A percentile compares a stretch with the other conserved stretches of the same genome.
Conservation (phyloP, 2,888 invertebrate genomes). For the Creontiades dilutus region DNA sequence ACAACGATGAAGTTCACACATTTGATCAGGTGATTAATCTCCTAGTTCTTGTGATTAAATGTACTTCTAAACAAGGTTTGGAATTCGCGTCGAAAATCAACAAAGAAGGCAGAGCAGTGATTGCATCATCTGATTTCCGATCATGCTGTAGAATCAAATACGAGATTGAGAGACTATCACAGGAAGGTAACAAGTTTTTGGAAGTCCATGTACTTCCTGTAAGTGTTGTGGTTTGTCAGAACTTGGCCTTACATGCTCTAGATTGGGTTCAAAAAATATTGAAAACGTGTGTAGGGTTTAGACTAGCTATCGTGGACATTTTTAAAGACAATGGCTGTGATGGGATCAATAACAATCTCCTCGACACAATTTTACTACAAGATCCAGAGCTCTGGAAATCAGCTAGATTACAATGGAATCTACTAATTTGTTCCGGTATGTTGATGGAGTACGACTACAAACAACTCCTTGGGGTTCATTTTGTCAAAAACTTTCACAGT, state of each 20-base stretch:
- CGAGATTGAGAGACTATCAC: slow-evolving; percentile 89
- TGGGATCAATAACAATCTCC: slow-evolving; percentile 79
- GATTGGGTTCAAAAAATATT: slow-evolving; percentile 94
- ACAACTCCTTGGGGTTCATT: slow-evolving; percentile 91
- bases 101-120: slow-evolving; percentile 95
- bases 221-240: slow-evolving; percentile 95
- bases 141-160: slow-evolving; percentile 88
- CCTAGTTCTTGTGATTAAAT: slow-evolving; percentile 91
- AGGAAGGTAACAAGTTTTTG: slow-evolving; percentile 88
- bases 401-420: slow-evolving; percentile 94
- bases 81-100: slow-evolving; percentile 98
- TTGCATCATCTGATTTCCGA: slow-evolving; percentile 89
- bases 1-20: slow-evolving; percentile 98
- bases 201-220: slow-evolving; percentile 94
- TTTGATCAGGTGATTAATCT: slow-evolving; percentile 98
- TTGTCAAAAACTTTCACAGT: slow-evolving; percentile 90
- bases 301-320: slow-evolving; percentile 80
- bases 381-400: slow-evolving; percentile 97
- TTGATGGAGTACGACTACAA: slow-evolving; percentile 97
- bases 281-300: slow-evolving; percentile 86
- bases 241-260: slow-evolving; percentile 92
- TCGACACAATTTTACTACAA: slow-evolving; percentile 86
- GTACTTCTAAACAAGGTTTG: slow-evolving; percentile 92
- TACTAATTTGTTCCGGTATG: slow-evolving; percentile 97
- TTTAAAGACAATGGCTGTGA: slow-evolving; percentile 78